These are phyloP conservation scores for Acyrthosiphon pisum DNA, from an alignment of 1,140 invertebrate genomes.

Conservation along the genomic window DNA sequence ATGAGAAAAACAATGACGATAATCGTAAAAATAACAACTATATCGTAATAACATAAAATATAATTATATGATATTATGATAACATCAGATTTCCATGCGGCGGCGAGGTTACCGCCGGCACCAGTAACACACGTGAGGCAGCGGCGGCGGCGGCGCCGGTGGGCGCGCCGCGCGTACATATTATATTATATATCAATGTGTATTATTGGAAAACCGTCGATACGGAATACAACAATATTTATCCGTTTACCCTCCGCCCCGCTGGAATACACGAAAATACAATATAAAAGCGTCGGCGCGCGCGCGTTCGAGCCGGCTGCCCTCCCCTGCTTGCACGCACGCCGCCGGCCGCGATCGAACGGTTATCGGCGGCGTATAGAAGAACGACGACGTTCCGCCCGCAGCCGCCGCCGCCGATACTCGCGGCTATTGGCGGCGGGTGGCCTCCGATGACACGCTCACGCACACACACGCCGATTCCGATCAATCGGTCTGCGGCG, in stretches of 20 bases:
- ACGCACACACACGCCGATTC: constrained; percentile 37
- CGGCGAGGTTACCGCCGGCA: not conserved
- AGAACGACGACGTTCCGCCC: constrained; percentile 38
- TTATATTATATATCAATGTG: not conserved
- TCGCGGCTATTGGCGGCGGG: constrained; percentile 41
- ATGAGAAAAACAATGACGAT: too few relatives aligned
- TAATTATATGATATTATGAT: too few relatives aligned
- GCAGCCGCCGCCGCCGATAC: constrained; percentile 33
- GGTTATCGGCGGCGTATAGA: constrained; percentile 45
- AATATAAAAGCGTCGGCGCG: constrained; percentile 26
- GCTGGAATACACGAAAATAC: constrained; percentile 48
- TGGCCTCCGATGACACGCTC: constrained; percentile 43
- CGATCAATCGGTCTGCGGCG: constrained; percentile 51
- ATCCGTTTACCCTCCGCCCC: not conserved
- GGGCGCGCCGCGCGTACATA: constrained; percentile 21
- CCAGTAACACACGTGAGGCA: not conserved
- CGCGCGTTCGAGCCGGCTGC: not conserved
- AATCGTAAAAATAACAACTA: too few relatives aligned
- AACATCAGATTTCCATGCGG: too few relatives aligned
- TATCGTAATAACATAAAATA: too few relatives aligned
- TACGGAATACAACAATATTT: constrained; percentile 31
- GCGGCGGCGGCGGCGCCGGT: not conserved
- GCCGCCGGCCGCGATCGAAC: constrained; percentile 28
- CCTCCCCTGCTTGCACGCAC: constrained; percentile 7
- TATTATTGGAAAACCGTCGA: constrained; percentile 54